These are phyloP conservation scores for Caenorhabditis wallacei DNA, from an alignment of 2,888 invertebrate genomes.

Conservation along the genomic window DNA sequence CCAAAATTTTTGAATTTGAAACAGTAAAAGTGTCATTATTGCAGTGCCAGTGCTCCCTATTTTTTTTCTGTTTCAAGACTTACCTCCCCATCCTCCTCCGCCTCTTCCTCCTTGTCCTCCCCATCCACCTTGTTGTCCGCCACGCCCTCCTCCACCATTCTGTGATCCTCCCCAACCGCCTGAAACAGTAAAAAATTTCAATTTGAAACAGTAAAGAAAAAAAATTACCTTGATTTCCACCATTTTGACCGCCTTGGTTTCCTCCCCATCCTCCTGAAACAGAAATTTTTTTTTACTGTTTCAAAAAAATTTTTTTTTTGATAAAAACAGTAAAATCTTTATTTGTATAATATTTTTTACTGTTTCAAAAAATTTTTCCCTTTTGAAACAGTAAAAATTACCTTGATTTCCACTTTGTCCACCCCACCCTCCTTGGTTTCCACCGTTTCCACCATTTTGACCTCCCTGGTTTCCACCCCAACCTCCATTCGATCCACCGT, in stretches of 20 bases:
- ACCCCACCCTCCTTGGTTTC: conserved; percentile 28
- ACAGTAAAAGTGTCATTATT: no score
- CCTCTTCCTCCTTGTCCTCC: conserved; percentile 24
- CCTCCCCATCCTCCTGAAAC: conserved; percentile 31
- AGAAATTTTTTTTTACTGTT: no score
- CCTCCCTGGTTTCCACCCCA: not conserved
- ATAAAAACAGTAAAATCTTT: no score
- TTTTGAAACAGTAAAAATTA: no score
- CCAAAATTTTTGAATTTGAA: no score
- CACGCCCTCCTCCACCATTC: conserved; percentile 5
- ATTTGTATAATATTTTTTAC: no score
- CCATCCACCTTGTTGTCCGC: conserved; percentile 14
- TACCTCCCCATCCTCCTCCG: conserved; percentile 41
- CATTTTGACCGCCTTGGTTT: conserved; percentile 20
- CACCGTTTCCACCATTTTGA: conserved; percentile 19
- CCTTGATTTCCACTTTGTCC: no score
- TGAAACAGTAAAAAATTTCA: not conserved
- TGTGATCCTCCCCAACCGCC: conserved; percentile 36
- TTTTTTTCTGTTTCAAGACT: not conserved
- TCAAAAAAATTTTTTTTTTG: no score
- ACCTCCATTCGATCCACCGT: conserved; percentile 25
- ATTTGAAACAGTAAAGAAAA: no score
- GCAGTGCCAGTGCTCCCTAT: no score
- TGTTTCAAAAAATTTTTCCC: no score
- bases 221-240: conserved; percentile 19